phyloP scores from a whole-genome alignment of 2,797 vertebrate species.

The Tokudaia muenninki region DNA sequence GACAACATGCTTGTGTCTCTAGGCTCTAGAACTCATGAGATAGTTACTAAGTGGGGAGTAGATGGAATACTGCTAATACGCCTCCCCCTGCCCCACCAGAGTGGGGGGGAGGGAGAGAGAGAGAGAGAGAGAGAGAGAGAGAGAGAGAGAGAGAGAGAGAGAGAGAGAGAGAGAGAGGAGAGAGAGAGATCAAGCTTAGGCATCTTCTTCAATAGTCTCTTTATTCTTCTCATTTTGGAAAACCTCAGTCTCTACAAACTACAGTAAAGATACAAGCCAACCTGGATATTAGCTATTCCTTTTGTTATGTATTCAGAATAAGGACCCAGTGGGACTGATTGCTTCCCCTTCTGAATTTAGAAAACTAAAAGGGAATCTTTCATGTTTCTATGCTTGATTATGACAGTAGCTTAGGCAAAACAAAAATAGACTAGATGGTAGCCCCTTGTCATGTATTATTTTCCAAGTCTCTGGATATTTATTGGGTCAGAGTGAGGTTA shows the following conservation, averaged over 20 bases:
- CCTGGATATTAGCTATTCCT: neutral
- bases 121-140: no score
- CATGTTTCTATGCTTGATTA: conserved; percentile 20
- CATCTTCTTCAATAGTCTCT: neutral
- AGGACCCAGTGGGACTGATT: neutral
- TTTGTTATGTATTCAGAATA: neutral
- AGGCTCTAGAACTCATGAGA: neutral
- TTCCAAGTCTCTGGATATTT: conserved; percentile 18
- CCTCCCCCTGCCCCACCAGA: no score
- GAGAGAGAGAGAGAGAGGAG: neutral
- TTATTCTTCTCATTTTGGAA: conserved; percentile 23
- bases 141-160: no score
- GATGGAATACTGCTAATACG: neutral
- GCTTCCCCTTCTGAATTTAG: conserved; percentile 33
- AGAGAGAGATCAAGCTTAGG: neutral
- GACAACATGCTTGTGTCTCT: neutral
- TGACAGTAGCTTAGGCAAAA: neutral
- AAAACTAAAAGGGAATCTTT: neutral
- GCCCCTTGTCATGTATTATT: neutral
- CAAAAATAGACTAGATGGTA: neutral
- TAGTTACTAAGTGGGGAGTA: conserved; percentile 25
- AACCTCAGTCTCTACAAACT: neutral
- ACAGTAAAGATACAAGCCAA: conserved; percentile 9
- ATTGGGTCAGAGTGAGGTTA: neutral
- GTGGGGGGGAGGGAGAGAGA: no score